These are phyloP conservation scores for Acridotheres tristis DNA, from an alignment of 2,797 vertebrate genomes.

Conservation along the genomic window DNA sequence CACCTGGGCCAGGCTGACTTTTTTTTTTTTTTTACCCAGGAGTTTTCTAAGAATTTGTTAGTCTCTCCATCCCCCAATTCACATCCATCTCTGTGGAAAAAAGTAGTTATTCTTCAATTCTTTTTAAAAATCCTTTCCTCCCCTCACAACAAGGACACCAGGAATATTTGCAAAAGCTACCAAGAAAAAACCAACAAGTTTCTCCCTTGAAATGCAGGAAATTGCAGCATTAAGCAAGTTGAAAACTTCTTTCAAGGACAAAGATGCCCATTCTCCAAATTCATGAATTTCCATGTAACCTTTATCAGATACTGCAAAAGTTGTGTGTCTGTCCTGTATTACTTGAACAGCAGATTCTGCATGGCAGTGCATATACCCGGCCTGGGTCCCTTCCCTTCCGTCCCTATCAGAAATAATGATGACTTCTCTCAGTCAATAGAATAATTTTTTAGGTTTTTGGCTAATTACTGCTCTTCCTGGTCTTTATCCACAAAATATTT, in stretches of 20 bases:
- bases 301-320: not conserved
- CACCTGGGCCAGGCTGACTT: not conserved
- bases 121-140: not conserved
- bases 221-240: not conserved
- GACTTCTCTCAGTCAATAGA: not conserved
- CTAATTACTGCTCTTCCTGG: not conserved
- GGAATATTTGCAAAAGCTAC: not conserved
- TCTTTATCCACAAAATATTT: not conserved
- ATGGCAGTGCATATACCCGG: accelerated
- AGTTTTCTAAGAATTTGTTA: not conserved
- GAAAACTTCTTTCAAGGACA: not conserved
- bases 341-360: not conserved
- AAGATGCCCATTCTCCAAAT: not conserved
- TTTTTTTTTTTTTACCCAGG: not conserved
- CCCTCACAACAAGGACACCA: accelerated
- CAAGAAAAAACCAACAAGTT: not conserved
- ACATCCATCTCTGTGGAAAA: not conserved
- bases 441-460: not conserved
- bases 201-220: not conserved
- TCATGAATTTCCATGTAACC: not conserved
- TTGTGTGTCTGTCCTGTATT: not conserved
- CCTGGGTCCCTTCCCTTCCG: not conserved
- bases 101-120: not conserved
- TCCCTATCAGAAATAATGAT: not conserved
- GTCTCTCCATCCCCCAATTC: not conserved